Base-by-base conservation (phyloP, 2,888 invertebrate species). In the Andricus quercusramuli region DNA sequence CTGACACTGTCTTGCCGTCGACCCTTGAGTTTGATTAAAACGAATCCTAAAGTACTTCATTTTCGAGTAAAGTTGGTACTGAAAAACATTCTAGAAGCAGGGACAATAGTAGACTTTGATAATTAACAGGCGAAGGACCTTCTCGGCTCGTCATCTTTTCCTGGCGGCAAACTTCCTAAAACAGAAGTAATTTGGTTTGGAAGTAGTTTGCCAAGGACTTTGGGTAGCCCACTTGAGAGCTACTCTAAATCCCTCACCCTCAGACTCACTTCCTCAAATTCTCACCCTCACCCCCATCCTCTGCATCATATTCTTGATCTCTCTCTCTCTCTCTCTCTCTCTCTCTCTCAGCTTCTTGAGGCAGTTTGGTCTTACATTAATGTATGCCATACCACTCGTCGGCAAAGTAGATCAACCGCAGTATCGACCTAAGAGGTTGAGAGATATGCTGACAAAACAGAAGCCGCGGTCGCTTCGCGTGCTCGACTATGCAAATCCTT, bases 131-230 rank as follows among this genome's bases (percentile, higher is more conserved):
- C 56, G 32, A 74, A 74, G 74, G 56, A 56, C 56, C 74, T n/a
- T 9, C 74, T 74, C 74, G 59, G n/a, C 37, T 74, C 56, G 74
- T 59, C 74, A 74, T 56, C 74, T 59, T 82, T 82, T 67, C 77
- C 78, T 78, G 81, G 82, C 78, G 79, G 79, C 79, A 80, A 84
- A 84, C 83, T 82, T 84, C 80, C 76, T 78, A 80, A 83, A 82
- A 82, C 83, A 83, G 80, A 83, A 83, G 80, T 83, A 82, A 82
- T 83, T 82, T 78, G 79, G 79, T 82, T 79, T 82, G 82, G 82
- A 78, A 83, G 83, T 82, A 81, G 83, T 83, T 83, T 83, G 83
- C 82, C 82, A 82, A 83, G 83, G 82, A 82, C 83, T 83, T 68
- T 68, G 64, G 79, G 79, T 79, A 81, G 82, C 82, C 80, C 78